A percentile compares a stretch with the other conserved stretches of the same genome.
phyloP scores from a whole-genome alignment of 2,888 invertebrate genomes.

The Julus scandinavius region DNA sequence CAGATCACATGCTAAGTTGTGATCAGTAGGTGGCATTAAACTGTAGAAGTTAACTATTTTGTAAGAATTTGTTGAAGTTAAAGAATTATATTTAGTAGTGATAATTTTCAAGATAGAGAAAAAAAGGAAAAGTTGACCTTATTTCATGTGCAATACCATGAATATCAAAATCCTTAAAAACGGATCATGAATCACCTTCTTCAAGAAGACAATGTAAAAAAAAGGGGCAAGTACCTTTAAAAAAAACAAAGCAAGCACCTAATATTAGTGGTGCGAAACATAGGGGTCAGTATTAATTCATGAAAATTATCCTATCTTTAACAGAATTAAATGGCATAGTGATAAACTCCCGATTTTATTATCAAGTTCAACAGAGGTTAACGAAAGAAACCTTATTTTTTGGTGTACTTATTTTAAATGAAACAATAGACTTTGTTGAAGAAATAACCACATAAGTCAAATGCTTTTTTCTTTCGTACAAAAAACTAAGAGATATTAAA shows the following conservation, averaged over 20 bases:
- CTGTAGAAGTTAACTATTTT: too few species aligned
- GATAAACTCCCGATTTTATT: background rate
- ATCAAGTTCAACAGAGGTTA: conserved; percentile 43
- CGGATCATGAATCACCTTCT: conserved; percentile 16
- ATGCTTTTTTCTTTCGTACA: background rate
- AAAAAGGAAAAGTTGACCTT: background rate
- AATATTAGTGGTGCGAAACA: conserved; percentile 36
- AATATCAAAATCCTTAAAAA: conserved; percentile 5
- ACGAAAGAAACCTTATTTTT: background rate
- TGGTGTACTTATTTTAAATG: background rate
- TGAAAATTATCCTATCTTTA: conserved; percentile 20
- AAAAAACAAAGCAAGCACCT: background rate
- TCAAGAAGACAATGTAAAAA: background rate
- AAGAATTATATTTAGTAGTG: background rate
- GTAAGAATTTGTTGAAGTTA: too few species aligned
- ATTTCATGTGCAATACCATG: conserved; percentile 28
- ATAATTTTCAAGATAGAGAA: background rate
- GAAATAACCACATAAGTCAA: background rate
- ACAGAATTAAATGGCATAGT: conserved; percentile 34
- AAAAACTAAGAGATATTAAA: background rate
- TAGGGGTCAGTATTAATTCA: conserved; percentile 21
- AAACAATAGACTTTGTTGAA: background rate
- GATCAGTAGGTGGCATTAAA: too few species aligned
- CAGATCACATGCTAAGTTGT: too few species aligned
- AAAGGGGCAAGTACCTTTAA: background rate